A percentile compares a stretch with the other conserved stretches of the same genome.
phyloP scores from a whole-genome alignment of 2,113 vertebrate species.

The Melospiza melodia region DNA sequence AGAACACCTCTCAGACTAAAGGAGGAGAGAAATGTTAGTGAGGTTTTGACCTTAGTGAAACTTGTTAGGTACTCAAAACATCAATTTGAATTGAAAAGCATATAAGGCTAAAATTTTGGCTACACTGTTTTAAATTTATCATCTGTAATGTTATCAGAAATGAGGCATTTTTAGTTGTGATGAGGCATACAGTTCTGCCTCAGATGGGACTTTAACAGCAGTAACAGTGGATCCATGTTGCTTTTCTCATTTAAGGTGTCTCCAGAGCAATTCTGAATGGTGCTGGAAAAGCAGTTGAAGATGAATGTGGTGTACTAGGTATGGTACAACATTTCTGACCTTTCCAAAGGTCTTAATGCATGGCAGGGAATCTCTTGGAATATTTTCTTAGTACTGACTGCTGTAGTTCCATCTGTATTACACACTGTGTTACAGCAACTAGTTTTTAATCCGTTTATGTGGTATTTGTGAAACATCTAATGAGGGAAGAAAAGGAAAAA shows the following conservation, averaged over 20 bases:
- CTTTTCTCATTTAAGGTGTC: slow-evolving; percentile 78
- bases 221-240: background rate
- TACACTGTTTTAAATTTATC: background rate
- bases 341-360: background rate
- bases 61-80: background rate
- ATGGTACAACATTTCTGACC: background rate
- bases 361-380: background rate
- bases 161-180: background rate
- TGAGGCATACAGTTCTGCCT: background rate
- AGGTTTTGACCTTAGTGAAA: background rate
- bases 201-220: background rate
- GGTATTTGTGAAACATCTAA: background rate
- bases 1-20: background rate
- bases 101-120: background rate
- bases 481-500: background rate
- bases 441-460: background rate
- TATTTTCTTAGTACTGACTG: background rate
- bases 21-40: background rate
- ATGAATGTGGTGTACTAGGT: slow-evolving; percentile 78
- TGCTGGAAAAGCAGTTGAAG: slow-evolving; percentile 80
- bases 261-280: slow-evolving; percentile 86
- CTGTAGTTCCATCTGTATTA: background rate
- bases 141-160: background rate
- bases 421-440: background rate
- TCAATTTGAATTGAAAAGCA: background rate